Evolutionary conservation across 2,888 invertebrate genomes (phyloP).

Genomic region (Agrotis puta): DNA sequence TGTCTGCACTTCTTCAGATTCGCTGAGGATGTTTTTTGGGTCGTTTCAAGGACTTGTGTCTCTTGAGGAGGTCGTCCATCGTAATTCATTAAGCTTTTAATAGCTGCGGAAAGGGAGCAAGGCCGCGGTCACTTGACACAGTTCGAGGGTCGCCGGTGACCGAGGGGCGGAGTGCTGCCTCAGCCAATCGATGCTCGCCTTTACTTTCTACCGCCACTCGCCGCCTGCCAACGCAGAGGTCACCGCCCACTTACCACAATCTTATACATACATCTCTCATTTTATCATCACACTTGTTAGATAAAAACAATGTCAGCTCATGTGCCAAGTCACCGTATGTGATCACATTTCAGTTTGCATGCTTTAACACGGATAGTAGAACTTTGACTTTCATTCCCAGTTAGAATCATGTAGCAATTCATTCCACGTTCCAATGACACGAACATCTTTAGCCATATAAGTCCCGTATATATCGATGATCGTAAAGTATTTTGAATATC

Average conservation of each 20-base stretch:
- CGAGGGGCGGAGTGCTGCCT: conserved; percentile 85
- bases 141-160: conserved; percentile 81
- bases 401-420: neutral
- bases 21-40: conserved; percentile 72
- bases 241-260: conserved; percentile 79
- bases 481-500: neutral
- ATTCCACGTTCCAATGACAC: neutral
- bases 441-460: neutral
- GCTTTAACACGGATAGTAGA: neutral
- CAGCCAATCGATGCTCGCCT: conserved; percentile 87
- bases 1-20: conserved; percentile 60
- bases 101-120: conserved; percentile 88
- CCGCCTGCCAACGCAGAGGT: conserved; percentile 74
- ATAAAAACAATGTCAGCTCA: conserved; percentile 30
- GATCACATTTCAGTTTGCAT: conserved; percentile 1
- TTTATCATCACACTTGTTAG: conserved; percentile 43
- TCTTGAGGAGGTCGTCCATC: conserved; percentile 81
- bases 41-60: conserved; percentile 74
- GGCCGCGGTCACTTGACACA: conserved; percentile 89
- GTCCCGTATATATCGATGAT: neutral
- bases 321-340: neutral
- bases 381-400: neutral
- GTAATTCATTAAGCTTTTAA: conserved; percentile 89
- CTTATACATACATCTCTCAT: conserved; percentile 54
- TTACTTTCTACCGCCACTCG: conserved; percentile 75